Evolutionary conservation across 2,797 vertebrate genomes (phyloP).

Genomic region (Lacerta agilis): DNA sequence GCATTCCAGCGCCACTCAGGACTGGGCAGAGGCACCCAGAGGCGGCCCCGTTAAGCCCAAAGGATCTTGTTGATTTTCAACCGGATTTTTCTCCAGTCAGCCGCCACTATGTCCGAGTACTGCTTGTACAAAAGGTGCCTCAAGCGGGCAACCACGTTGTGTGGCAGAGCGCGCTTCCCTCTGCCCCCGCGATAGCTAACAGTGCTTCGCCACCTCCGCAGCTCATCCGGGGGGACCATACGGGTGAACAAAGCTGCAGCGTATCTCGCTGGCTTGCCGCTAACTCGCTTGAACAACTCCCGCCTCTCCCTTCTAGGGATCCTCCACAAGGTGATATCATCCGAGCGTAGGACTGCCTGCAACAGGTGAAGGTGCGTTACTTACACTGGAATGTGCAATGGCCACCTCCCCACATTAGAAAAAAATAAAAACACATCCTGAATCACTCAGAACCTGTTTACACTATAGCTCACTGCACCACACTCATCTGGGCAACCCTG

Average conservation of each 20-base stretch:
- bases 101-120: slow-evolving; percentile 10
- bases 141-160: neutral
- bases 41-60: neutral
- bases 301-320: slow-evolving; percentile 32
- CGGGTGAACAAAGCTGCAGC: slow-evolving; percentile 6
- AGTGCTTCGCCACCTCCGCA: slow-evolving; percentile 12
- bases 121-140: neutral
- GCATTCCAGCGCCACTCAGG: neutral
- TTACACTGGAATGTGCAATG: neutral
- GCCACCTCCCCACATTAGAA: neutral
- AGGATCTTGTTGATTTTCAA: slow-evolving; percentile 29
- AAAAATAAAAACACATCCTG: neutral
- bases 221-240: slow-evolving; percentile 17
- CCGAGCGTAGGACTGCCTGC: slow-evolving; percentile 11
- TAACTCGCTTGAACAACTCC: slow-evolving; percentile 31
- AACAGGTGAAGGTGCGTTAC: slow-evolving; percentile 16
- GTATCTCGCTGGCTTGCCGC: slow-evolving; percentile 24
- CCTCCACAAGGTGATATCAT: slow-evolving; percentile 28
- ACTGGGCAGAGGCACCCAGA: accelerated
- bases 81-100: slow-evolving; percentile 10
- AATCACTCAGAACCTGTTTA: neutral
- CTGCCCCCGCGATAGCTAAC: neutral
- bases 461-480: neutral
- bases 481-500: too few species aligned
- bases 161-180: neutral